Evolutionary conservation across 1,140 invertebrate species (phyloP).

Genomic region (Macrocentrus cingulum): DNA sequence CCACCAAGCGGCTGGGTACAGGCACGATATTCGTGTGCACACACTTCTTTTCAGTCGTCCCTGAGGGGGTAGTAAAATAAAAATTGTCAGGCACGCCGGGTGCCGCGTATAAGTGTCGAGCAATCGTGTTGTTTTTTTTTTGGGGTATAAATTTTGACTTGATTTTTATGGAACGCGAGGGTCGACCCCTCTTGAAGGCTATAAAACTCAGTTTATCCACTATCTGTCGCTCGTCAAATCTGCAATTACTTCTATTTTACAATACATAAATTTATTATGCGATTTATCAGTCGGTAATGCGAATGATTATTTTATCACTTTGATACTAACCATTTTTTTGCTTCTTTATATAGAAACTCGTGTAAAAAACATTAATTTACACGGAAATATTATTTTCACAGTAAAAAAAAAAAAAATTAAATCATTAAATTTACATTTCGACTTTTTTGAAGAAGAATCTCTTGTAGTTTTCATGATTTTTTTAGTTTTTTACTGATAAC

Average conservation of each 20-base stretch:
- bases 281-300: background rate
- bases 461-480: no score
- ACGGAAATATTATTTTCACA: no score
- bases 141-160: constrained; percentile 16
- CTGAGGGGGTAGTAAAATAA: constrained; percentile 26
- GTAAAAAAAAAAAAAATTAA: no score
- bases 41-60: background rate
- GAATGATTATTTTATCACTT: background rate
- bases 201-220: constrained; percentile 19
- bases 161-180: constrained; percentile 10
- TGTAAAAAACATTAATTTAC: no score
- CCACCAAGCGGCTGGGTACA: constrained; percentile 38
- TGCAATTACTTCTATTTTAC: constrained; percentile 12
- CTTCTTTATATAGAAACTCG: constrained; percentile 31
- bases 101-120: constrained; percentile 1
- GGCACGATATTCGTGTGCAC: no score
- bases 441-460: no score
- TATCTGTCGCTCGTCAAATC: background rate
- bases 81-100: constrained; percentile 30
- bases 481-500: no score
- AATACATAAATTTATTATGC: background rate
- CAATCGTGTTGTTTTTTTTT: background rate
- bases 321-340: background rate
- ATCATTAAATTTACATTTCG: no score
- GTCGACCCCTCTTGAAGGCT: constrained; percentile 4